Percentiles rank a stretch among this genome's conserved stretches.
Conservation (phyloP, 2,113 vertebrate genomes). For the Takifugu flavidus region DNA sequence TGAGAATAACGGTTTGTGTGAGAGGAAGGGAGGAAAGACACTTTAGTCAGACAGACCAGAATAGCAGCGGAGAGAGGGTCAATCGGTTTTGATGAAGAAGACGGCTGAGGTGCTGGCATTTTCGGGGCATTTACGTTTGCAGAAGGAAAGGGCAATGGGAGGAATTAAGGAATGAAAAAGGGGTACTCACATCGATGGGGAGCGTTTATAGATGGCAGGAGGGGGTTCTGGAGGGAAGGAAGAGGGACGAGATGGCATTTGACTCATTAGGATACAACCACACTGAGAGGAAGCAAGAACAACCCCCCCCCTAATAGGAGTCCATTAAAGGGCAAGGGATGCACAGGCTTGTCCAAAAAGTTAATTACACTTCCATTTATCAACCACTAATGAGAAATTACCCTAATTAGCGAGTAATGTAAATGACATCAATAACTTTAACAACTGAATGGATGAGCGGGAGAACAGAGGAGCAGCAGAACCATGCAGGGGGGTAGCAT, state of each 20-base stretch:
- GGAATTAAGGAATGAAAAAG: constrained; percentile 35
- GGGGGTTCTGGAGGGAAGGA: constrained; percentile 64
- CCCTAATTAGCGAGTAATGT: constrained; percentile 62
- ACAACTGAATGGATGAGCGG: constrained; percentile 40
- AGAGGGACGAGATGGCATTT: constrained; percentile 44
- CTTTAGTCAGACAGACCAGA: constrained; percentile 33
- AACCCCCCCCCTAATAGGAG: constrained; percentile 33
- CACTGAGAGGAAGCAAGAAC: constrained; percentile 52
- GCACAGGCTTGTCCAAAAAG: constrained; percentile 47
- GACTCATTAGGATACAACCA: constrained; percentile 51
- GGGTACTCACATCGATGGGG: constrained; percentile 71
- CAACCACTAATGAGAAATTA: constrained; percentile 62
- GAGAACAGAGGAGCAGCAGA: constrained; percentile 35
- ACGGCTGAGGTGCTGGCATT: constrained; percentile 18
- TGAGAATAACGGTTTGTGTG: constrained; percentile 26
- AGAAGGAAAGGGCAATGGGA: constrained; percentile 36
- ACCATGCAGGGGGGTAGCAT: constrained; percentile 33
- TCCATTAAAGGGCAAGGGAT: constrained; percentile 40
- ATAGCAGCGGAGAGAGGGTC: constrained; percentile 12
- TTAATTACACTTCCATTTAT: constrained; percentile 64
- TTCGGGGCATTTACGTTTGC: constrained; percentile 9
- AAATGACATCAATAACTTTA: constrained; percentile 63
- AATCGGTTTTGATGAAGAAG: too few relatives aligned
- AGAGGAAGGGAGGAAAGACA: constrained; percentile 36
- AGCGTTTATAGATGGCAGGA: constrained; percentile 63